Percentiles rank a stretch among this genome's conserved stretches.
These are phyloP conservation scores for Neoaliturus tenellus DNA, from an alignment of 2,888 invertebrate genomes.

Conservation along the genomic window DNA sequence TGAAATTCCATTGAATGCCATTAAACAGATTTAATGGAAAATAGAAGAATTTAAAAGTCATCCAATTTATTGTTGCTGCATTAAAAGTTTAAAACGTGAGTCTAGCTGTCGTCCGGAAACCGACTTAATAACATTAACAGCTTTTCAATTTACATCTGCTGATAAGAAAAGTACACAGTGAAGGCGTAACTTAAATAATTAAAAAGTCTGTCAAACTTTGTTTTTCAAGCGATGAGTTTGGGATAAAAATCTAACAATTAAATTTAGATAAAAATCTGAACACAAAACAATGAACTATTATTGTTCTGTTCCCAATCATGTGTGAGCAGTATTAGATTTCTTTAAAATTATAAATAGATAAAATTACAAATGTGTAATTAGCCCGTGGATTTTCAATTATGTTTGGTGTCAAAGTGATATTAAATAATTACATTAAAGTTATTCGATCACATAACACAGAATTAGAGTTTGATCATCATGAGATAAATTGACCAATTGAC, in stretches of 20 bases:
- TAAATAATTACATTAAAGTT: no score
- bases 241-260: not conserved
- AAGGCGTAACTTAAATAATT: conserved; percentile 11
- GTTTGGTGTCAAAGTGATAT: no score
- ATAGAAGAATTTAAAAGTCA: conserved; percentile 16
- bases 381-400: no score
- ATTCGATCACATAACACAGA: no score
- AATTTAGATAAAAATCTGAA: not conserved
- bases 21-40: not conserved
- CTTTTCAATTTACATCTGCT: conserved; percentile 37
- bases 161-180: conserved; percentile 24
- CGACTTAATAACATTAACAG: conserved; percentile 43
- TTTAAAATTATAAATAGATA: no score
- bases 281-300: no score
- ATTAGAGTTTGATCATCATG: no score
- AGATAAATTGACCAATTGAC: no score
- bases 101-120: not conserved
- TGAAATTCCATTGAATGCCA: no score
- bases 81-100: conserved; percentile 37
- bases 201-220: conserved; percentile 1
- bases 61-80: conserved; percentile 29
- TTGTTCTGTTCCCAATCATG: no score
- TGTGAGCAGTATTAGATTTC: no score
- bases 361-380: no score
- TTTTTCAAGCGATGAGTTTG: not conserved